Evolutionary conservation across 2,888 invertebrate genomes (phyloP).

Genomic region (Morpho helenor): DNA sequence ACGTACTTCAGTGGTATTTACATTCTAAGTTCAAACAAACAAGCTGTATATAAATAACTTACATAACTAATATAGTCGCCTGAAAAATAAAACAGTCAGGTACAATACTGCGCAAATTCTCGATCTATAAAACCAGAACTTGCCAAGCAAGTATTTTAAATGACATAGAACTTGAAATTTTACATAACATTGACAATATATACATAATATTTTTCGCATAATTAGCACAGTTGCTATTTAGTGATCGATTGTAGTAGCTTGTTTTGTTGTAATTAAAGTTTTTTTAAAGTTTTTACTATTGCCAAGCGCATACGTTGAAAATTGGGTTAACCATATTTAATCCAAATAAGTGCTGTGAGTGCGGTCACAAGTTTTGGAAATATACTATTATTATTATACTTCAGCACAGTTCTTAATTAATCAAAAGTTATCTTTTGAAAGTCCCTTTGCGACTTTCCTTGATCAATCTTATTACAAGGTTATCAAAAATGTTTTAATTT

Average conservation of each 20-base stretch:
- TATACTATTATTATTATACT: neutral
- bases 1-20: too few relatives aligned
- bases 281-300: too few relatives aligned
- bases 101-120: conserved; percentile 18
- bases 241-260: conserved; percentile 28
- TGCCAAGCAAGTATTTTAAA: conserved; percentile 43
- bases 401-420: neutral
- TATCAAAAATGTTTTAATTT: neutral
- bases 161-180: conserved; percentile 73
- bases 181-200: conserved; percentile 56
- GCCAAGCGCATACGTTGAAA: too few relatives aligned
- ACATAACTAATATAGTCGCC: too few relatives aligned
- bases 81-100: too few relatives aligned
- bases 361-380: neutral
- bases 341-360: neutral
- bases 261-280: neutral
- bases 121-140: conserved; percentile 40
- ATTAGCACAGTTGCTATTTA: conserved; percentile 44
- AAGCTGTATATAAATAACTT: too few relatives aligned
- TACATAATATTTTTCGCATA: conserved; percentile 44
- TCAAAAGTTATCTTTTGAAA: neutral
- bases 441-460: conserved; percentile 2
- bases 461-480: conserved; percentile 2
- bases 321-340: neutral
- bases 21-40: too few relatives aligned